Base-by-base conservation (phyloP, 2,113 vertebrate genomes). In the Daphoenositta chrysoptera region DNA sequence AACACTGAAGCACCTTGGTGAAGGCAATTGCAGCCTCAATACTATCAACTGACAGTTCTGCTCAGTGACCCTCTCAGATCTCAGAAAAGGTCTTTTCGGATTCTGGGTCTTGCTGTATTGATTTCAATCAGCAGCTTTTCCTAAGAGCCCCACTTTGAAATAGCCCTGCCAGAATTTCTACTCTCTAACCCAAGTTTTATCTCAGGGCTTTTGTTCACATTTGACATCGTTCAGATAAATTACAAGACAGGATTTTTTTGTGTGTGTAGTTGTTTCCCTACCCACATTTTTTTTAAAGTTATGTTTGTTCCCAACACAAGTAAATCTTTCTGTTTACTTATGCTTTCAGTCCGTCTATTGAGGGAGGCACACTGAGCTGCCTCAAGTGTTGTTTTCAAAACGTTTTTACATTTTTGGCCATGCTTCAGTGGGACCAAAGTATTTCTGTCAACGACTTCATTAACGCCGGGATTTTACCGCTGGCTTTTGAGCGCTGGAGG, bases 71-170 rank as follows among this genome's bases (percentile, higher is more conserved):
- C 98, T 96, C 95, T 97, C 95, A 95, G 96, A 97, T 95, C 93
- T 95, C 91, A 96, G 94, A 97, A 97, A 98, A 97, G 94, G 95
- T 95, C 95, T 97, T 97, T 97, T 98, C 44, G 21, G 97, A 98
- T 98, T 98, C 98, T 54, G 20, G 93, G 97, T 97, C 97, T 97
- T 91, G 91, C 93, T 70, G 30, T 98, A 98, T 98, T 95, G 97
- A 98, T 98, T 98, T 98, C 96, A 98, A 98, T 98, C 98, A 98
- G 85, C 68, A 86, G 95, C 96, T 98, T 98, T 98, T 98, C 97
- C 97, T 98, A 97, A 97, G 97, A 97, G 96, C 91, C 87, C 87
- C 88, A 69, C 93, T 94, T 93, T 70, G 93, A 96, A 97, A 98
- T 69, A 97, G 61, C 91, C 79, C 91, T 96, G 93, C 56, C 94